A percentile compares a stretch with the other conserved stretches of the same genome.
phyloP scores from a whole-genome alignment of 2,113 vertebrate species.

The Monopterus albus region DNA sequence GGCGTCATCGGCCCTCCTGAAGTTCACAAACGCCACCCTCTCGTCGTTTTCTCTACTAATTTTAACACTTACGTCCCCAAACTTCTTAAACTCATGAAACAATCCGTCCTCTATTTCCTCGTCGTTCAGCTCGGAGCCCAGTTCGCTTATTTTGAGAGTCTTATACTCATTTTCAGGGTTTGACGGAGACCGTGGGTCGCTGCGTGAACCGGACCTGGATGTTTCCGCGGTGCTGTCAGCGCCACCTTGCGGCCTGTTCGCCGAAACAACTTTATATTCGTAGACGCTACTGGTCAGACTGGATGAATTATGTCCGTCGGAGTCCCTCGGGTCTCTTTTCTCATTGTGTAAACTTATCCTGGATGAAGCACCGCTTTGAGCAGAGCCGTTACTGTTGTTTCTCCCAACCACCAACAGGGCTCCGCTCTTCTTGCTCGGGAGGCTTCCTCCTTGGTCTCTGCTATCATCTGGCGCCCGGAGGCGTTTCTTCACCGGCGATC shows the following conservation, averaged over 20 bases:
- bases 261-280: constrained; percentile 67
- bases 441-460: constrained; percentile 86
- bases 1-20: constrained; percentile 93
- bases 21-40: constrained; percentile 95
- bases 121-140: constrained; percentile 93
- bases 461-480: constrained; percentile 87
- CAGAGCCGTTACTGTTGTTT: constrained; percentile 81
- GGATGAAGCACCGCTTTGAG: constrained; percentile 75
- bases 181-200: constrained; percentile 70
- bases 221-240: constrained; percentile 67
- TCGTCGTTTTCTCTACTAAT: constrained; percentile 91
- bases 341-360: constrained; percentile 84
- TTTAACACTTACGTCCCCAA: constrained; percentile 96
- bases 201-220: constrained; percentile 74
- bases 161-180: constrained; percentile 89
- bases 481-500: constrained; percentile 93
- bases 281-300: constrained; percentile 82
- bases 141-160: constrained; percentile 94
- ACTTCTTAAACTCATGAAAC: constrained; percentile 97
- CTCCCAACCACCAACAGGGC: constrained; percentile 62
- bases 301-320: constrained; percentile 82
- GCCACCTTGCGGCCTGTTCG: constrained; percentile 57
- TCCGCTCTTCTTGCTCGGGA: constrained; percentile 85
- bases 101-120: constrained; percentile 96
- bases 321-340: constrained; percentile 85